Base-by-base conservation (phyloP, 1,140 invertebrate genomes). In the Danaus plexippus region DNA sequence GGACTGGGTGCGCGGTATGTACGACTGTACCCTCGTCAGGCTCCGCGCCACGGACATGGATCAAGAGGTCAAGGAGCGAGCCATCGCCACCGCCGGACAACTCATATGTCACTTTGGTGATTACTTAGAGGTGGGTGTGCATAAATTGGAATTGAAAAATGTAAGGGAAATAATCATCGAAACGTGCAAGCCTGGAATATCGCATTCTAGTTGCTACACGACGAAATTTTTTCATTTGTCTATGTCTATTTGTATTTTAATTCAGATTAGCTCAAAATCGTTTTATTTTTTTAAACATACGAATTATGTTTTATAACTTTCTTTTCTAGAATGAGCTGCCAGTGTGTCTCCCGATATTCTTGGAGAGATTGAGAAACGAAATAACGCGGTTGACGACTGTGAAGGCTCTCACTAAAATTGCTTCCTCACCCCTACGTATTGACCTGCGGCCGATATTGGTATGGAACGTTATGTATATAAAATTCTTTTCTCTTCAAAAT, bases 11-110 rank as follows among this genome's bases (percentile, higher is more conserved):
- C 88, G 89, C 2, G 92, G 94, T 53, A 91, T 99, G 67, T 99
- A 98, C 84, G 88, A 90, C 42, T 96, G 94, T 69, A 97, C 96
- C 0, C 85, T 98, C 51, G 90, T 93, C 52, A 89, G 97, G 63
- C 88, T 99, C 4, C 93, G 93, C 73, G 96, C 97, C n/a, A 93
- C 97, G 0, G 97, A 98, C 79, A 97, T 99, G 67, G 97, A 99
- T 88, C 98, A 99, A 80, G 97, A 99, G 89, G 97, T 99, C 0
- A 99, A 99, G 79, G 98, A 99, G 77, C 90, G 97, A 57, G 97
- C 98, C 6, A 99, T 99, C 57, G 94, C 97, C 1, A 97, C 97
- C 71, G 98, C 98, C 94, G 97, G 96, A 15, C 96, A 98, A 83
- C 95, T 98, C 45, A 92, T 99, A 32, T 94, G 94, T 58, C 95